Base-by-base conservation (phyloP, 2,888 invertebrate species). In the Drosophila cognata region DNA sequence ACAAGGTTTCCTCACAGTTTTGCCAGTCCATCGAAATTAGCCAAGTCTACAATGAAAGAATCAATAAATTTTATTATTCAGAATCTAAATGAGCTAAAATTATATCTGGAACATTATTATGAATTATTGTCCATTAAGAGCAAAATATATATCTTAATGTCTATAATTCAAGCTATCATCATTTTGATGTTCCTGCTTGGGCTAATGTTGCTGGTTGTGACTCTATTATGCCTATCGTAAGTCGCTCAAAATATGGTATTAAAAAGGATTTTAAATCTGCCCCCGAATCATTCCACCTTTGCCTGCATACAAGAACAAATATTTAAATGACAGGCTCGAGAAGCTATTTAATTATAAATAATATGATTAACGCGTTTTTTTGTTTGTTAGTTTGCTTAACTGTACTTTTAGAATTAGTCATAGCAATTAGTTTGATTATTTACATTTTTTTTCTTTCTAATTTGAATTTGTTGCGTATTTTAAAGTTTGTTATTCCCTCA, bases 401-500 rank as follows among this genome's bases (percentile, higher is more conserved):
- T 43, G 6, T 13, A 43, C 2, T 43, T 28, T 16, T 41, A 18
- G 11, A 52, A 21, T 31, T 31, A 31, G n/a, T 11, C 0, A 21
- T 33, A 4, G 4, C 21, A 41, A 5, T 41, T 41, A 11, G 16
- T 31, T 31, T 36, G 11, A 2, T 29, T 18, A n/a, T 31, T 35
- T 33, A 46, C 29, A 43, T 53, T 46, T 7, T 13, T 4, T 16
- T 16, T 46, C 68, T 68, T 53, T 43, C 29, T 57, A n/a, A 43
- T 61, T 63, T 76, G 51, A 69, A 64, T 74, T 78, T 80, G 64
- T 51, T 55, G 43, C 64, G 64, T 59, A 41, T 69, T 67, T 72
- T 67, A 84, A 75, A 68, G 71, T 64, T 69, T 70, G 73, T 50
- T 52, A 28, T 55, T 53, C 43, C 69, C 77, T 46, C 65, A 62